Conservation (phyloP, 2,113 vertebrate species). For the Hyla sarda region DNA sequence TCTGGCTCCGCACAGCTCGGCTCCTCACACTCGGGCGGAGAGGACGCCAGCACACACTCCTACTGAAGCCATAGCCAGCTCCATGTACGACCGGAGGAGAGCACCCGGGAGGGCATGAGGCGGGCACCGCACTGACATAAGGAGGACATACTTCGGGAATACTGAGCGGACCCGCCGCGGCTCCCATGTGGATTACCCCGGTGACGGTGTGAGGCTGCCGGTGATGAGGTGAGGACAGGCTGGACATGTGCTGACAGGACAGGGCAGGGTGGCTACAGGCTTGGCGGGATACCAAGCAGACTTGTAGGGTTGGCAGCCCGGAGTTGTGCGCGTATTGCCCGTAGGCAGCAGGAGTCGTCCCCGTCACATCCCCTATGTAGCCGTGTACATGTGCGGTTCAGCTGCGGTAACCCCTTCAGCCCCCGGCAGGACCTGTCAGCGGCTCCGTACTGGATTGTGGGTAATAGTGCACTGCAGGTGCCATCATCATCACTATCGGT, state of each 20-base stretch:
- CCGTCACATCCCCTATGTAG: background rate
- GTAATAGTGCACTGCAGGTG: constrained; percentile 39
- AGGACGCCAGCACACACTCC: background rate
- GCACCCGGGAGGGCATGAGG: constrained; percentile 11
- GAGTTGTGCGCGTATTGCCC: background rate
- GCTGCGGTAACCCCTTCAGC: background rate
- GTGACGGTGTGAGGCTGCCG: background rate
- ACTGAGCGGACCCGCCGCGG: background rate
- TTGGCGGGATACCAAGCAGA: no score
- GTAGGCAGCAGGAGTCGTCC: background rate
- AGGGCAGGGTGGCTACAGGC: background rate
- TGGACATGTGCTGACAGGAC: background rate
- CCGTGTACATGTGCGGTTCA: background rate
- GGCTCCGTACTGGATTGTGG: background rate
- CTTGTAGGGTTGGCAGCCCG: background rate
- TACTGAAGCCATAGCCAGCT: no score
- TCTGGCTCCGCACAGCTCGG: constrained; percentile 18
- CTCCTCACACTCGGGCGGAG: constrained; percentile 16
- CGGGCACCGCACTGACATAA: background rate
- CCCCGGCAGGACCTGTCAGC: constrained; percentile 4
- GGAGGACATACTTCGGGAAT: constrained; percentile 26
- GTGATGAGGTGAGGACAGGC: constrained; percentile 20
- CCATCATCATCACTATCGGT: background rate
- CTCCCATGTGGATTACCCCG: constrained; percentile 39
- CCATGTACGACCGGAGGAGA: no score